A percentile compares a stretch with the other conserved stretches of the same genome.
Conservation (phyloP, 2,888 invertebrate genomes). For the Leptothorax acervorum region DNA sequence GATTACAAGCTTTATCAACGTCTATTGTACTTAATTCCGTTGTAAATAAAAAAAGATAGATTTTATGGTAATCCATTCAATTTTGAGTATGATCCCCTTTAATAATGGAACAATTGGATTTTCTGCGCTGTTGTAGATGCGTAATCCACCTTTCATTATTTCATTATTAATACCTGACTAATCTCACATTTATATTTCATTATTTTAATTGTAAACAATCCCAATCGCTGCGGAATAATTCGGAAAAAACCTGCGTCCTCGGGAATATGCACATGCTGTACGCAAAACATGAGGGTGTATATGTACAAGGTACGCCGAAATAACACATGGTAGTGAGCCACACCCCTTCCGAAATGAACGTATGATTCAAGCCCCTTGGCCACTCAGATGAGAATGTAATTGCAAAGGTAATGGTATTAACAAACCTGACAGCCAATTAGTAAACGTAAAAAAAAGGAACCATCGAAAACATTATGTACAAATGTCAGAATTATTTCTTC, state of each 20-base stretch:
- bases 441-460: conserved; percentile 73
- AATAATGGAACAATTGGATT: conserved; percentile 7
- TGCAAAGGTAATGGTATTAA: conserved; percentile 75
- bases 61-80: neutral
- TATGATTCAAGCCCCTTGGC: conserved; percentile 70
- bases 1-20: neutral
- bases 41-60: neutral
- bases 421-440: conserved; percentile 83
- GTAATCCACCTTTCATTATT: neutral
- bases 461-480: conserved; percentile 71
- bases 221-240: conserved; percentile 15
- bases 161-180: conserved; percentile 11
- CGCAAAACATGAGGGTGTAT: conserved; percentile 64
- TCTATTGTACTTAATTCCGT: neutral
- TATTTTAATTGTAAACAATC: neutral
- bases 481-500: conserved; percentile 64
- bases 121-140: neutral
- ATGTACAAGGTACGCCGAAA: conserved; percentile 69
- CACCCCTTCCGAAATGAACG: conserved; percentile 75
- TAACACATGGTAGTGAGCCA: conserved; percentile 73
- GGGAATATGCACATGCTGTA: conserved; percentile 70
- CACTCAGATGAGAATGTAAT: conserved; percentile 63
- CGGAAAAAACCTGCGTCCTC: conserved; percentile 10
- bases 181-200: conserved; percentile 3
- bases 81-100: neutral